Evolutionary conservation across 2,797 vertebrate species (phyloP).

Genomic region (Poeciliopsis infans): DNA sequence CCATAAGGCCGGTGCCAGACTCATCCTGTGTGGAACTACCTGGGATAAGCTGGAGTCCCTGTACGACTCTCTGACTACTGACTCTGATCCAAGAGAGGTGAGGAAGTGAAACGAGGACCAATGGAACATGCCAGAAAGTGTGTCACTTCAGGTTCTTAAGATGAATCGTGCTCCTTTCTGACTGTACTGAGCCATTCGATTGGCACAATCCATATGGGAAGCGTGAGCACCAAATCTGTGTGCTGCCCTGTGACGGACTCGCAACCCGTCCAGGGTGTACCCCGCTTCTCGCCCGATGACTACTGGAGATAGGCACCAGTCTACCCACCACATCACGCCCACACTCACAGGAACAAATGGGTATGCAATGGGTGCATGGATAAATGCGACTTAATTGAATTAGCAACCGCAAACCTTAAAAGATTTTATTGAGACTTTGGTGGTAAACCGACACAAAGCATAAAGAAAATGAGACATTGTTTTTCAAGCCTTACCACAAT

Average conservation of each 20-base stretch:
- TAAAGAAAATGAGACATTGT: not conserved
- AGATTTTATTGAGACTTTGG: not conserved
- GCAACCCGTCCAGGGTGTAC: too few relatives aligned
- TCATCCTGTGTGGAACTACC: conserved; percentile 90
- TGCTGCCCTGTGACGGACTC: not conserved
- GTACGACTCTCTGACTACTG: conserved; percentile 83
- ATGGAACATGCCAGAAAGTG: not conserved
- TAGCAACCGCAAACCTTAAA: not conserved
- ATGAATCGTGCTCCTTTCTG: not conserved
- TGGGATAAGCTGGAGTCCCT: conserved; percentile 93
- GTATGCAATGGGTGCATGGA: not conserved
- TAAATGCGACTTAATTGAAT: not conserved
- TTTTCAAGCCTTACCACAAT: not conserved
- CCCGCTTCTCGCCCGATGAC: not conserved
- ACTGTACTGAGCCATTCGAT: not conserved
- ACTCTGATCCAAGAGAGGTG: conserved; percentile 88
- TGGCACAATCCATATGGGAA: not conserved
- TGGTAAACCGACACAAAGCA: not conserved
- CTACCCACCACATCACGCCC: not conserved
- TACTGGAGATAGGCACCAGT: not conserved
- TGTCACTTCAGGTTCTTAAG: not conserved
- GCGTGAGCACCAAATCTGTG: not conserved
- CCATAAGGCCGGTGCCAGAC: conserved; percentile 89
- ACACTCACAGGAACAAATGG: not conserved
- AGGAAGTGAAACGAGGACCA: conserved; percentile 37